Base-by-base conservation (phyloP, 2,113 vertebrate genomes). In the Ctenomys sociabilis region DNA sequence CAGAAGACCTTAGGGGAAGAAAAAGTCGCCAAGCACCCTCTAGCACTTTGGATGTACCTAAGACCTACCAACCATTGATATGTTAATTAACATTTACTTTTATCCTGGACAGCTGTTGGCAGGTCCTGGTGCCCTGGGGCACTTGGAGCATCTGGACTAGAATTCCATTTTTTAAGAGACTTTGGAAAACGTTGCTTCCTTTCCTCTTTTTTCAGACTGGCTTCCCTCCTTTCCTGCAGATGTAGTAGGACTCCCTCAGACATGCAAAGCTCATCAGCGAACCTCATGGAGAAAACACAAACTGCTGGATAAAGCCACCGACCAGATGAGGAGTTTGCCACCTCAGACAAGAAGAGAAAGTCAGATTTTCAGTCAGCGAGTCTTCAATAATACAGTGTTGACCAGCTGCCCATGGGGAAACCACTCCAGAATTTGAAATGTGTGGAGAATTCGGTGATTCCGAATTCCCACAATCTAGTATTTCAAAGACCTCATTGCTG, bases 1-100 rank as follows among this genome's bases (percentile, higher is more conserved):
- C 94, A 89, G 96, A 97, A 96, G 95, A 95, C 96, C 94, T 98
- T 96, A 90, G 95, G 96, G 97, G 96, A 88, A 96, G 92, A 94
- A 95, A 96, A 96, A 96, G 92, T 97, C 96, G 97, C 97, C 96
- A 96, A 97, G 97, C 90, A 95, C 96, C 97, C 96, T 92, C 90
- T 83, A 96, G 97, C 95, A 96, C 90, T 98, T 90, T 95, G 72
- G 96, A 75, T 92, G 95, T 85, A 90, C 95, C 97, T 96, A 96
- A 97, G 96, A 96, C 92, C 94, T 91, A 52, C 85, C 72, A 78
- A 91, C 94, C 72, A 97, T 96, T 97, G 96, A 97, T 97, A 97
- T 97, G 96, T 96, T 96, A 97, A 98, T 97, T 96, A 96, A 88
- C 83, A 45, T 83, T 88, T 90, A 88, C 95, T 97, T 97, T 97